Conservation (phyloP, 2,888 invertebrate species). For the Eurytoma californica region DNA sequence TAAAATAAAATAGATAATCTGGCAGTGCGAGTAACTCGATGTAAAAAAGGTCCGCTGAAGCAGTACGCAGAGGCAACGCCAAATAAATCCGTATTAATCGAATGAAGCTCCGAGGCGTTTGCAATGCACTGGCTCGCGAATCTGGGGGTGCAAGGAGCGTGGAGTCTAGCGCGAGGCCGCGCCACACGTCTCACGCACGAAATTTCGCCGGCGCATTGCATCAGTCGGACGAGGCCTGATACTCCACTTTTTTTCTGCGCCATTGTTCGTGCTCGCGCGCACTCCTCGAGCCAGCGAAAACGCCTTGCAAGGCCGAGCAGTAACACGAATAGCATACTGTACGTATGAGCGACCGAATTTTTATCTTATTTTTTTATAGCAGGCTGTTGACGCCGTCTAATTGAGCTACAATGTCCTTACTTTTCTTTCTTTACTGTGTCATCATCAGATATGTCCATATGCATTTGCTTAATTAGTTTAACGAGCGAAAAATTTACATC, state of each 20-base stretch:
- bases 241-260: conserved; percentile 4
- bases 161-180: background rate
- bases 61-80: too few relatives aligned
- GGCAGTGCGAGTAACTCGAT: too few relatives aligned
- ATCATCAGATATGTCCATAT: too few relatives aligned
- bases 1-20: too few relatives aligned
- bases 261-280: conserved; percentile 3
- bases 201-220: conserved; percentile 42
- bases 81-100: too few relatives aligned
- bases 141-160: background rate
- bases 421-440: too few relatives aligned
- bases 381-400: background rate
- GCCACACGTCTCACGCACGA: background rate
- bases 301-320: conserved; percentile 10
- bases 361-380: conserved; percentile 1
- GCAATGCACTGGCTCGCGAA: background rate
- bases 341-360: background rate
- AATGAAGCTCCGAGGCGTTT: too few relatives aligned
- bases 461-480: too few relatives aligned
- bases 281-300: background rate
- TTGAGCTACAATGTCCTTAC: background rate
- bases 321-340: background rate
- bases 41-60: too few relatives aligned
- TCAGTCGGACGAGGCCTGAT: conserved; percentile 40
- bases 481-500: too few relatives aligned